Conservation (phyloP, 2,113 vertebrate genomes). For the Pavo muticus region DNA sequence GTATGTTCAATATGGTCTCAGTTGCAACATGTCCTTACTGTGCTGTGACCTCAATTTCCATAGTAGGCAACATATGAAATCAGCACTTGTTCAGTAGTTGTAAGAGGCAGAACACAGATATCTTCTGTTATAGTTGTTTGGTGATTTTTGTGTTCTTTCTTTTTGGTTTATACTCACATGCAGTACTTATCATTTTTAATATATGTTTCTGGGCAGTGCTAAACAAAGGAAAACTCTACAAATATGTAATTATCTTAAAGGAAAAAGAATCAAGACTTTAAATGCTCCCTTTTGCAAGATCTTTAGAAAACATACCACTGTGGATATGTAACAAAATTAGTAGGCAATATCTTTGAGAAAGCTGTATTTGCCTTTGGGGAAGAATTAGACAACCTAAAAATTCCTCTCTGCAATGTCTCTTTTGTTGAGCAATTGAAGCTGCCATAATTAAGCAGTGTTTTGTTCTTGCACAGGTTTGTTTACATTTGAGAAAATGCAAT, state of each 20-base stretch:
- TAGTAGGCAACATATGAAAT: not conserved
- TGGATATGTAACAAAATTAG: not conserved
- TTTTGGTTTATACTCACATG: not conserved
- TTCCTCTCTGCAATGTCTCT: constrained; percentile 44
- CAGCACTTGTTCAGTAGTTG: not conserved
- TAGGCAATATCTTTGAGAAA: constrained; percentile 35
- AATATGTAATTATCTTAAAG: not conserved
- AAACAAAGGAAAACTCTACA: not conserved
- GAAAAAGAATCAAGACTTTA: not conserved
- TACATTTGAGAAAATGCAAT: constrained; percentile 72
- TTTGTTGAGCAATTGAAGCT: constrained; percentile 51
- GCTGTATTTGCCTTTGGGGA: constrained; percentile 13
- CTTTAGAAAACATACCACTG: constrained; percentile 35
- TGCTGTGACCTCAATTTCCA: accelerated
- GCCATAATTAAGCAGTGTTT: constrained; percentile 34
- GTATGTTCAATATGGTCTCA: accelerated
- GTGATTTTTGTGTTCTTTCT: not conserved
- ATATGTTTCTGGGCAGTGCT: not conserved
- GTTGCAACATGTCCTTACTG: not conserved
- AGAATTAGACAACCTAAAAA: constrained; percentile 34
- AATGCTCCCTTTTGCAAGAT: not conserved
- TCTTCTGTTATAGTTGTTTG: not conserved
- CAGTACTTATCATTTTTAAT: not conserved
- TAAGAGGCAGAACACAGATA: not conserved
- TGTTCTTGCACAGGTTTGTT: constrained; percentile 59